These are phyloP conservation scores for Timandra comae DNA, from an alignment of 2,888 invertebrate species.

Conservation along the genomic window DNA sequence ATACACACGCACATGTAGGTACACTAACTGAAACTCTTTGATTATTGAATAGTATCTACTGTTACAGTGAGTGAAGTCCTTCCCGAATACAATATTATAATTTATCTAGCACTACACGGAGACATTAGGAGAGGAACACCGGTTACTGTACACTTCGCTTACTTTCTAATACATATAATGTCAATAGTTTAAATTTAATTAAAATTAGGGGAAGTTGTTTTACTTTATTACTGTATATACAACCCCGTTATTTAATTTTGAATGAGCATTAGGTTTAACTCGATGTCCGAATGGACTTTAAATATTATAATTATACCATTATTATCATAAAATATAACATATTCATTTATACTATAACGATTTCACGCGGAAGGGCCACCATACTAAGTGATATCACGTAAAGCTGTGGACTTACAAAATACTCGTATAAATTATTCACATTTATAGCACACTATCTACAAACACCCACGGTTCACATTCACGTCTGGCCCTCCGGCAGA, in stretches of 20 bases:
- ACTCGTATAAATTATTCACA: constrained; percentile 77
- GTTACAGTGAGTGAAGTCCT: constrained; percentile 53
- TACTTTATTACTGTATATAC: constrained; percentile 58
- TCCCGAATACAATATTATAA: constrained; percentile 49
- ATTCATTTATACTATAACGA: constrained; percentile 43
- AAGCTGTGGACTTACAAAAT: constrained; percentile 75
- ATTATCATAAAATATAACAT: constrained; percentile 70
- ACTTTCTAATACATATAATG: constrained; percentile 46
- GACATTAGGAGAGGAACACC: constrained; percentile 73
- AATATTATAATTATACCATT: constrained; percentile 37
- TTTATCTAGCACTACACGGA: constrained; percentile 66
- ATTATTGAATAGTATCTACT: constrained; percentile 53
- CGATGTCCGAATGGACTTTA: constrained; percentile 56
- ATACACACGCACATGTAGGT: constrained; percentile 24
- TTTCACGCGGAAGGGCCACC: constrained; percentile 64
- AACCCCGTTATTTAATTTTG: constrained; percentile 56
- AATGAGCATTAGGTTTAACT: constrained; percentile 64
- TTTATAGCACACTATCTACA: constrained; percentile 76
- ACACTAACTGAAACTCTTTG: constrained; percentile 40
- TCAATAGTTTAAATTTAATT: constrained; percentile 56
- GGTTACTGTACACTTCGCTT: constrained; percentile 70
- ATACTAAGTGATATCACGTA: constrained; percentile 66
- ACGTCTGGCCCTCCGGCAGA: constrained; percentile 62
- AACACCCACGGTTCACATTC: constrained; percentile 62
- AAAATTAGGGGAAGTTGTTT: constrained; percentile 53